Evolutionary conservation across 2,888 invertebrate genomes (phyloP).

Genomic region (Theretra japonica): DNA sequence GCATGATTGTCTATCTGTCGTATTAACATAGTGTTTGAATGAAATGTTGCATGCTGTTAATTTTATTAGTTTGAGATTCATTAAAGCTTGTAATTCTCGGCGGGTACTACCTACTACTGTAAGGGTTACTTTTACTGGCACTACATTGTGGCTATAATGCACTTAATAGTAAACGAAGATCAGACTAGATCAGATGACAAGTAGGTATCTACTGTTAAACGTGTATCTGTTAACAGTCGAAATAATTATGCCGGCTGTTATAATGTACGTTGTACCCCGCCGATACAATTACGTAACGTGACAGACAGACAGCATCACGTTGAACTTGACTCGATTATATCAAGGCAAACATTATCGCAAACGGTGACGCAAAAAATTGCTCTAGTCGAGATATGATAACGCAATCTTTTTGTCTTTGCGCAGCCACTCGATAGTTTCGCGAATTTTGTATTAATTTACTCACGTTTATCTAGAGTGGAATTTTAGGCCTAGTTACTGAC

Average conservation of each 20-base stretch:
- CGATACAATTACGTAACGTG: constrained; percentile 24
- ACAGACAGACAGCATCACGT: constrained; percentile 37
- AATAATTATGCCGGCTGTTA: not conserved
- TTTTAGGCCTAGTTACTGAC: constrained; percentile 1
- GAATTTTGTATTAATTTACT: constrained; percentile 25
- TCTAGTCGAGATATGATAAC: constrained; percentile 57
- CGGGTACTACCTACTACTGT: no score
- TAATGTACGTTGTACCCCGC: not conserved
- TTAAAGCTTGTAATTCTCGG: no score
- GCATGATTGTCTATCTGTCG: no score
- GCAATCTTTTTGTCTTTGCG: constrained; percentile 56
- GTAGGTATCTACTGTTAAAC: no score
- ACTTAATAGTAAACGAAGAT: no score
- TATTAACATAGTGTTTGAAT: no score
- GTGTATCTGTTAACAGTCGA: no score
- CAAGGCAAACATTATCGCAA: constrained; percentile 59
- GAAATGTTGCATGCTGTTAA: no score
- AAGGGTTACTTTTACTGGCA: no score
- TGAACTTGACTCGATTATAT: constrained; percentile 63
- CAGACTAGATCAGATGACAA: no score
- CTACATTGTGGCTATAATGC: no score
- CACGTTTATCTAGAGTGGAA: constrained; percentile 7
- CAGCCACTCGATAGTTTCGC: constrained; percentile 46
- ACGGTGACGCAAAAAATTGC: constrained; percentile 50
- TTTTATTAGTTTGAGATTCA: no score